Evolutionary conservation across 2,113 vertebrate genomes (phyloP).

Genomic region (Rhinolophus ferrumequinum): DNA sequence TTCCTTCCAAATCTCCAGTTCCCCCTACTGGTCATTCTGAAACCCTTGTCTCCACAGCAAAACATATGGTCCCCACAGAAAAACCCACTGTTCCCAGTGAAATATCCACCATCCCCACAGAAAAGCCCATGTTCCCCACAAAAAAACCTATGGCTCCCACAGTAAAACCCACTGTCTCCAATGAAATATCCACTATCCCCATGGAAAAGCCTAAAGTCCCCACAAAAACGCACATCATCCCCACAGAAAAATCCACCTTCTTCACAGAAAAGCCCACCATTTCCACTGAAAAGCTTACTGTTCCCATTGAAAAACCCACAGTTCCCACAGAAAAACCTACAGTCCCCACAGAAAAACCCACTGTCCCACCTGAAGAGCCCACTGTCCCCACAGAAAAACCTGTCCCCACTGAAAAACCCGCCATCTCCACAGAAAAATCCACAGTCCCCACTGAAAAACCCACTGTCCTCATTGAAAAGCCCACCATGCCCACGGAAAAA

Average conservation of each 20-base stretch:
- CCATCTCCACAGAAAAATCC: rapidly evolving
- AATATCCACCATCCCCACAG: no score
- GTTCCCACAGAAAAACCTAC: background rate
- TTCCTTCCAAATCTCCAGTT: background rate
- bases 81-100: no score
- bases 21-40: background rate
- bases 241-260: background rate
- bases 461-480: background rate
- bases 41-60: background rate
- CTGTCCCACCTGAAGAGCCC: no score
- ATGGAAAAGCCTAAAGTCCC: rapidly evolving
- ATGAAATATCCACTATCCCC: background rate
- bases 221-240: background rate
- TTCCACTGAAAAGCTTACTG: background rate
- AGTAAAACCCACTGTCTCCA: background rate
- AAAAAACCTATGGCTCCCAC: background rate
- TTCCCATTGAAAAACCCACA: background rate
- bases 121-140: background rate
- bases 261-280: background rate
- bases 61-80: background rate
- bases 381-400: rapidly evolving
- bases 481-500: background rate
- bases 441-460: background rate
- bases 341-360: no score
- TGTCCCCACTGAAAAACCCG: rapidly evolving